phyloP scores from a whole-genome alignment of 2,113 vertebrate genomes.

The human region DNA sequence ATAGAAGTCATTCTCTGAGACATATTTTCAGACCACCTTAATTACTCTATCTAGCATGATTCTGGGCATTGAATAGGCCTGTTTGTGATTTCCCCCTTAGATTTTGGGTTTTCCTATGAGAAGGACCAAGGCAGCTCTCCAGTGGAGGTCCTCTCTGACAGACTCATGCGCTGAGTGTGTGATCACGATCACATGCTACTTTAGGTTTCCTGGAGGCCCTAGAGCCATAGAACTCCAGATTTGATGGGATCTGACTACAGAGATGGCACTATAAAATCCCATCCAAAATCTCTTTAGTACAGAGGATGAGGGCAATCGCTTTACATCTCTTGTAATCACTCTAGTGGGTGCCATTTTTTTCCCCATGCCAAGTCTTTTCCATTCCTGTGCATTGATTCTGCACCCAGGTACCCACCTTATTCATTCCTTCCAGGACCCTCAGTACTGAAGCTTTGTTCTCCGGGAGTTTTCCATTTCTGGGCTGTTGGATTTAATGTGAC shows the following conservation, averaged over 20 bases:
- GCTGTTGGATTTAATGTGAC: conserved; percentile 54
- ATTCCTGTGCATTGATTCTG: background rate
- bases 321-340: background rate
- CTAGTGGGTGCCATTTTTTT: background rate
- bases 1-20: conserved; percentile 37
- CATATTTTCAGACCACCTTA: conserved; percentile 26
- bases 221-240: background rate
- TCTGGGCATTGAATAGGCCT: background rate
- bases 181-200: background rate
- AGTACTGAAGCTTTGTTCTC: conserved; percentile 1
- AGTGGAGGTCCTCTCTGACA: background rate
- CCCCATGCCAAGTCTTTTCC: background rate
- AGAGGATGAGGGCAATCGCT: background rate
- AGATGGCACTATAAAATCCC: background rate
- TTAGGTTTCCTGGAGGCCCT: background rate
- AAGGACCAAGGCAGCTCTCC: background rate
- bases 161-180: background rate
- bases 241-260: background rate
- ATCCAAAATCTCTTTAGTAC: background rate
- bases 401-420: background rate
- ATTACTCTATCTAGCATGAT: background rate
- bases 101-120: background rate
- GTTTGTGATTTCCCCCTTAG: background rate
- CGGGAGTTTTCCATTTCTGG: background rate
- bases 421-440: background rate